A percentile compares a stretch with the other conserved stretches of the same genome.
phyloP scores from a whole-genome alignment of 2,888 invertebrate species.

The Watsonalla binaria region DNA sequence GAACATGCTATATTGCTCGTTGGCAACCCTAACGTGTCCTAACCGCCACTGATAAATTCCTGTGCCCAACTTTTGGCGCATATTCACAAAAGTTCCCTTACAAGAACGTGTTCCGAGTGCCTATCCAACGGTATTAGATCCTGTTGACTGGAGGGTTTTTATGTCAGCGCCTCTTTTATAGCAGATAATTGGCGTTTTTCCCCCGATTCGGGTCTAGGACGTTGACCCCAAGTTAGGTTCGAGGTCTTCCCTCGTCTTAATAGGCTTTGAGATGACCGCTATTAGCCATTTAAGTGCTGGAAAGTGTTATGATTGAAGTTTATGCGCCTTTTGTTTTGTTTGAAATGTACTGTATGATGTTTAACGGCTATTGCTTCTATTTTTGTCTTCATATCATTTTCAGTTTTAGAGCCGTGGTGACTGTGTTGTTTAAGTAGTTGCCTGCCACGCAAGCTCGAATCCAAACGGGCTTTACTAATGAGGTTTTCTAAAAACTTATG shows the following conservation, averaged over 20 bases:
- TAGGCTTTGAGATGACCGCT: neutral
- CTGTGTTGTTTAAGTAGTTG: too few relatives aligned
- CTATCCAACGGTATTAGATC: neutral
- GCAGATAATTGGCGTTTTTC: conserved; percentile 8
- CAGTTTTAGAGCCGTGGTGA: too few relatives aligned
- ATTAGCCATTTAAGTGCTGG: neutral
- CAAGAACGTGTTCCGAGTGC: neutral
- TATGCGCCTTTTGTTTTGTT: neutral
- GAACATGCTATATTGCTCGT: too few relatives aligned
- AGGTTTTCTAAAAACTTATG: too few relatives aligned
- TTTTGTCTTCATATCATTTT: too few relatives aligned
- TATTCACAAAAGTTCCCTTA: neutral
- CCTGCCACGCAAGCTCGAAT: too few relatives aligned
- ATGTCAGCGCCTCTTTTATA: conserved; percentile 5
- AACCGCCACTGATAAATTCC: neutral
- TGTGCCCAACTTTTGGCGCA: neutral
- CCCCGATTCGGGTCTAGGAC: conserved; percentile 8
- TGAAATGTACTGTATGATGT: neutral
- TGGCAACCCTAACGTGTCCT: too few relatives aligned
- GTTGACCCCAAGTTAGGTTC: conserved; percentile 3
- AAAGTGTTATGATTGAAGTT: neutral
- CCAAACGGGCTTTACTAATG: too few relatives aligned
- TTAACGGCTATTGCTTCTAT: too few relatives aligned
- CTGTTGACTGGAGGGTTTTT: conserved; percentile 7
- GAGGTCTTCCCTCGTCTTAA: neutral